Conservation (phyloP, 2,797 vertebrate genomes). For the Sebastiscus albofasciatus region DNA sequence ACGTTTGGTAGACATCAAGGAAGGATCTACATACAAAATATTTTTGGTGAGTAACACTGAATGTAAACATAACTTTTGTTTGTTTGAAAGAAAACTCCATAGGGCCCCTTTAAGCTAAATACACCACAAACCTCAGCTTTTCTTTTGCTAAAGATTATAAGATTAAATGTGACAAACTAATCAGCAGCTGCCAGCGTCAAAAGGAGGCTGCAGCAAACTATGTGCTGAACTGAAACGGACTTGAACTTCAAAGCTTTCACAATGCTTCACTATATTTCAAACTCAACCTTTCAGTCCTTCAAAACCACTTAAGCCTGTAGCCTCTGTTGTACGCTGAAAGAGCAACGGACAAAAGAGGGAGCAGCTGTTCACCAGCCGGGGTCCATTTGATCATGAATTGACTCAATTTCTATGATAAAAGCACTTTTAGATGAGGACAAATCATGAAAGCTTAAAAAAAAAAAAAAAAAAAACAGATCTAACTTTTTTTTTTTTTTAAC, state of each 20-base stretch:
- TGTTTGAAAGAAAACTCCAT: neutral
- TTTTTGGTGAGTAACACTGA: neutral
- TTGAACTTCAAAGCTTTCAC: neutral
- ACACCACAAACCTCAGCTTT: neutral
- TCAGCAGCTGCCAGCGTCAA: neutral
- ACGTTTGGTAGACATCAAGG: neutral
- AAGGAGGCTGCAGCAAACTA: neutral
- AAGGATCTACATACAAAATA: neutral
- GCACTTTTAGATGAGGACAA: neutral
- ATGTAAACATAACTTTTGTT: neutral
- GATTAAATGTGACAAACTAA: neutral
- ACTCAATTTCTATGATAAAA: neutral
- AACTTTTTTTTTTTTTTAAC: neutral
- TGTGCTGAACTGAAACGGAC: neutral
- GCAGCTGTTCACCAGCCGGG: neutral
- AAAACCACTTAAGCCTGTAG: slow-evolving; percentile 6
- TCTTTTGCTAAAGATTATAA: neutral
- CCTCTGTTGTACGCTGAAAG: neutral
- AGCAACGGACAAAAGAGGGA: neutral
- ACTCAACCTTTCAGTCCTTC: slow-evolving; percentile 2
- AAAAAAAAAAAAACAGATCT: neutral
- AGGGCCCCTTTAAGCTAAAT: neutral
- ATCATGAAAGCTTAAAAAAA: neutral
- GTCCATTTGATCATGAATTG: neutral
- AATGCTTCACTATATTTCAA: neutral